phyloP scores from a whole-genome alignment of 2,797 vertebrate species.

The Rachycentron canadum region DNA sequence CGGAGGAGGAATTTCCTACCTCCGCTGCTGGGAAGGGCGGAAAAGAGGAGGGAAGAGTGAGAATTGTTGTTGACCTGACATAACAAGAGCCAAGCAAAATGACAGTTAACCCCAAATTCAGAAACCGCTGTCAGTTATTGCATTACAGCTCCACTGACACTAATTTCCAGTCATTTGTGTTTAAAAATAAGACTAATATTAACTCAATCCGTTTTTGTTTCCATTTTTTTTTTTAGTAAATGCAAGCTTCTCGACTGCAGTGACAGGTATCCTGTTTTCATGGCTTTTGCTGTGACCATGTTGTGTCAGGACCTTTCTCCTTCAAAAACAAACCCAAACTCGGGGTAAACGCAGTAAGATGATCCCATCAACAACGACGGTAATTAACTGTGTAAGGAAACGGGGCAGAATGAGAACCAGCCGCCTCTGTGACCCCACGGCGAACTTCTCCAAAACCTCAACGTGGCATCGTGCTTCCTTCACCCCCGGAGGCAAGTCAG shows the following conservation, averaged over 20 bases:
- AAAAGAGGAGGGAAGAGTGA: conserved; percentile 42
- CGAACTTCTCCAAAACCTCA: conserved; percentile 69
- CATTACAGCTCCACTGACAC: conserved; percentile 40
- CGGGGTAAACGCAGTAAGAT: conserved; percentile 46
- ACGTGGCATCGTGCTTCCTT: conserved; percentile 67
- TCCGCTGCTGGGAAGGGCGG: conserved; percentile 20
- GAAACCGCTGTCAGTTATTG: conserved; percentile 38
- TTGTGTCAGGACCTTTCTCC: conserved; percentile 46
- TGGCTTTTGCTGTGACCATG: conserved; percentile 14
- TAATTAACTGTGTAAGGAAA: conserved; percentile 72
- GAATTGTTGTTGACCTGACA: conserved; percentile 46
- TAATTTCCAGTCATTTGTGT: conserved; percentile 30
- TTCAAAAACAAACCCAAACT: conserved; percentile 39
- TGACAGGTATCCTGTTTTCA: conserved; percentile 26
- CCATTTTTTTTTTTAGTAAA: conserved; percentile 13
- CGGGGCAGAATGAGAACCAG: conserved; percentile 70
- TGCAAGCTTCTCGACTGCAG: conserved; percentile 6
- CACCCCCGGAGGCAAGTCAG: conserved; percentile 62
- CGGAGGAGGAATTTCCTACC: conserved; percentile 66
- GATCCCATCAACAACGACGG: conserved; percentile 68
- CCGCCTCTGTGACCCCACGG: conserved; percentile 55
- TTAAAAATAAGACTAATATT: conserved; percentile 31
- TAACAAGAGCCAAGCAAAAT: conserved; percentile 57
- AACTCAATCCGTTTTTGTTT: conserved; percentile 33
- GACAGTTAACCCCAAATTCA: conserved; percentile 30